Base-by-base conservation (phyloP, 2,888 invertebrate genomes). In the Blastobasis lacticolella region DNA sequence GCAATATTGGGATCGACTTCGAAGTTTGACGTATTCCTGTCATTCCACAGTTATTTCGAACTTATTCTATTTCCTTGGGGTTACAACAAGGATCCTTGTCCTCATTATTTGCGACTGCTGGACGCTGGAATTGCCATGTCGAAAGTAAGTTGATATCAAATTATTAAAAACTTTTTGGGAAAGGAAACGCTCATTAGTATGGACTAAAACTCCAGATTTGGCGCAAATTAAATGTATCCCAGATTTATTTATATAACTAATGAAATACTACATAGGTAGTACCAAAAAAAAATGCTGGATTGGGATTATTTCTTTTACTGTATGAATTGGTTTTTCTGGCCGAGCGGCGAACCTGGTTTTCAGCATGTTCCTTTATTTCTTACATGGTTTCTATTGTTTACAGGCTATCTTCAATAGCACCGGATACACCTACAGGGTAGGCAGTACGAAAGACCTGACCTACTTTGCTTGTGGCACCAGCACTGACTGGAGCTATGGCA, bases 11-110 rank as follows among this genome's bases (percentile, higher is more conserved):
- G 74, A 49, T 73, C 86, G 2, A 52, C 67, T 6, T 73, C 72
- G 6, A 69, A 69, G 5, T 88, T 87, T 67, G 79, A 80, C 62
- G 85, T 82, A 50, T 88, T 81, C 64, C 69, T 88, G 46, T 86
- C 87, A 4, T 84, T 85, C 57, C 87, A 88, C 62, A 85, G 86
- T 54, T 88, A 86, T 62, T 85, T 71, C 54, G 84, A 88, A 59
- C 60, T 83, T 54, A 88, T 88, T 49, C 81, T 86, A 49, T 88
- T 88, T 57, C 87, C 87, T 0, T 88, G 86, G 86, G 86, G 87
- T 6, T 72, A 74, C 67, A 78, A 73, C 51, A 64, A 62, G 6
- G 85, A 85, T 2, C 80, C 82, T 4, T 84, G 86, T 58, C 78
- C 79, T 5, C 75, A 84, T 57, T 88, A 88, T 53, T 57, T 88